phyloP scores from a whole-genome alignment of 1,140 invertebrate species.

The Scaptomyza montana region DNA sequence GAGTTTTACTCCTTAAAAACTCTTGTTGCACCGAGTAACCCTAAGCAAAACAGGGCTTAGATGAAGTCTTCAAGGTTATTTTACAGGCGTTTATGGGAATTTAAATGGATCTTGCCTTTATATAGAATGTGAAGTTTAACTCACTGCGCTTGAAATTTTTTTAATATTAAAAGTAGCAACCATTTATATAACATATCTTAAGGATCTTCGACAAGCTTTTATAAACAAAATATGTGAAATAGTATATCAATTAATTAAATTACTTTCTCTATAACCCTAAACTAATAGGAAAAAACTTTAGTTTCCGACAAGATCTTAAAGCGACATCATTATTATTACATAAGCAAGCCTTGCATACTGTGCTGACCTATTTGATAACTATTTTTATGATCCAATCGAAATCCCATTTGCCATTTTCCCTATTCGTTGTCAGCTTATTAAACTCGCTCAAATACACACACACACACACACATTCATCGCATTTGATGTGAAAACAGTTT shows the following conservation, averaged over 20 bases:
- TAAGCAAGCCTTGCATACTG: too few species aligned
- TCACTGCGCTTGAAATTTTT: too few species aligned
- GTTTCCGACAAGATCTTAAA: too few species aligned
- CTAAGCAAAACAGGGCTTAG: conserved; percentile 3
- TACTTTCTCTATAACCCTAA: too few species aligned
- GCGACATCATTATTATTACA: too few species aligned
- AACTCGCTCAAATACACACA: not conserved
- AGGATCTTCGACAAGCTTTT: too few species aligned
- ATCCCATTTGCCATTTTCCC: conserved; percentile 39
- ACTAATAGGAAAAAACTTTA: too few species aligned
- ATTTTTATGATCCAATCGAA: conserved; percentile 20
- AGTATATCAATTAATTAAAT: too few species aligned
- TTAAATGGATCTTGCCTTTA: not conserved
- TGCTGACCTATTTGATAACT: conserved; percentile 12
- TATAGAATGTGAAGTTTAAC: too few species aligned
- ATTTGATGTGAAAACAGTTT: conserved; percentile 27
- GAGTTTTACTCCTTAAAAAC: conserved; percentile 11
- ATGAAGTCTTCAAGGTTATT: not conserved
- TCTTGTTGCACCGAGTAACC: not conserved
- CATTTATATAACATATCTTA: too few species aligned
- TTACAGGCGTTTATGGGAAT: not conserved
- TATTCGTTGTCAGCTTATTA: conserved; percentile 37
- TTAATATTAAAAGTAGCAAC: too few species aligned
- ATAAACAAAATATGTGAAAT: too few species aligned
- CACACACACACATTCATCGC: conserved; percentile 1